Percentiles rank a stretch among this genome's conserved stretches.
These are phyloP conservation scores for Streptopelia turtur DNA, from an alignment of 2,797 vertebrate genomes.

Conservation along the genomic window DNA sequence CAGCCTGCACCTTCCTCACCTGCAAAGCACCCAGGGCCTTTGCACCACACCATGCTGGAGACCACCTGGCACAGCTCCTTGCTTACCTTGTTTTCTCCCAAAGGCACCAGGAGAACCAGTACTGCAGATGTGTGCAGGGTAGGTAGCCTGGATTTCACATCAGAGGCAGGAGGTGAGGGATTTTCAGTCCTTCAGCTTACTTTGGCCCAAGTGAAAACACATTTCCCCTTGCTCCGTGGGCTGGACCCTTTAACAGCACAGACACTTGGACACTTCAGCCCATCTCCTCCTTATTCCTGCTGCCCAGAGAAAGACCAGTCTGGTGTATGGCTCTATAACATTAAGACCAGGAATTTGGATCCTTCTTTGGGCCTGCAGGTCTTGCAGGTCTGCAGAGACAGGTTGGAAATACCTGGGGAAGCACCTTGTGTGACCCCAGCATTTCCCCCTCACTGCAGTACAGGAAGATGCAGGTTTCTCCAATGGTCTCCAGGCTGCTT, in stretches of 20 bases:
- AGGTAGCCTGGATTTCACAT: neutral
- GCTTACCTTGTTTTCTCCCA: neutral
- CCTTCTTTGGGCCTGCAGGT: neutral
- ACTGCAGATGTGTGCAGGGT: neutral
- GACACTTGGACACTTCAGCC: neutral
- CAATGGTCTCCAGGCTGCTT: neutral
- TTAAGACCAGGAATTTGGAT: neutral
- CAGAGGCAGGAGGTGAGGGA: fast-evolving
- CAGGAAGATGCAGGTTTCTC: neutral
- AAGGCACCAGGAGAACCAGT: neutral
- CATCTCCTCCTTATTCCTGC: neutral
- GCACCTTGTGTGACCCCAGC: too few relatives aligned
- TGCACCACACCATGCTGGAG: neutral
- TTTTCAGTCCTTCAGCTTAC: neutral
- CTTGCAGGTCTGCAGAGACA: too few relatives aligned
- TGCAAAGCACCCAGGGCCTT: neutral
- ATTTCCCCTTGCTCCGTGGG: neutral
- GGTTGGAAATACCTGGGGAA: too few relatives aligned
- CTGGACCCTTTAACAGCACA: neutral
- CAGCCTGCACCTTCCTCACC: neutral
- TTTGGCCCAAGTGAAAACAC: neutral
- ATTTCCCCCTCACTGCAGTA: neutral
- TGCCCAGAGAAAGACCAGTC: neutral
- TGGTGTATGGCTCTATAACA: neutral
- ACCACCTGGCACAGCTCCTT: neutral